phyloP scores from a whole-genome alignment of 92 coral and sea anemone species.

The Diadumene lineata region DNA sequence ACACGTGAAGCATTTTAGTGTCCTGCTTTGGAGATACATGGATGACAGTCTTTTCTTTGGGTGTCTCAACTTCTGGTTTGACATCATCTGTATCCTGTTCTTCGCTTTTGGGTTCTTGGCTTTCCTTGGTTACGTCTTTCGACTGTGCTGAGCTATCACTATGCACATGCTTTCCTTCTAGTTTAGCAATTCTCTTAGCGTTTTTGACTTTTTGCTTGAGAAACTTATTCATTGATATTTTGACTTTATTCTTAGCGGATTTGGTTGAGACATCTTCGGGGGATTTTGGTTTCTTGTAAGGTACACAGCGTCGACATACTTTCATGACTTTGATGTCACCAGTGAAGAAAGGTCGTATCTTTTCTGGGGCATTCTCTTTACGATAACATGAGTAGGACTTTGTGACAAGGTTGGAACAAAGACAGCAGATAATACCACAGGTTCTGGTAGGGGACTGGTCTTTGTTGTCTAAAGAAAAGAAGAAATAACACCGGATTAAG shows the following conservation, averaged over 20 bases:
- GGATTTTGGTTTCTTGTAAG: conserved; percentile 92
- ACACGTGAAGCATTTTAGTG: conserved; percentile 4
- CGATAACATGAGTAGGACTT: conserved; percentile 95
- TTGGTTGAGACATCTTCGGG: conserved; percentile 33
- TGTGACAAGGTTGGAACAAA: conserved; percentile 85
- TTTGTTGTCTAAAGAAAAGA: conserved; percentile 77
- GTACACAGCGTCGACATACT: conserved; percentile 94
- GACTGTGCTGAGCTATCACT: conserved; percentile 31
- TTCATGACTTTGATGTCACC: conserved; percentile 82
- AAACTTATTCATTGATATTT: conserved; percentile 44
- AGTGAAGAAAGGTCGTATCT: conserved; percentile 70
- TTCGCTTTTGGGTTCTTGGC: neutral
- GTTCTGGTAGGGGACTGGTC: conserved; percentile 54
- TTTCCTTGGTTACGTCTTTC: neutral
- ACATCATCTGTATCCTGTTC: neutral
- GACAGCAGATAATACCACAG: conserved; percentile 86
- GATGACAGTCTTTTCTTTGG: conserved; percentile 7
- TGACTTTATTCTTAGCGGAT: conserved; percentile 32
- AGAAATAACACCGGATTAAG: too few relatives aligned
- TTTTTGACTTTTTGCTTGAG: conserved; percentile 56
- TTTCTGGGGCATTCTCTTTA: conserved; percentile 90
- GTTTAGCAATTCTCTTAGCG: conserved; percentile 34
- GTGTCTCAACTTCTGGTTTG: neutral
- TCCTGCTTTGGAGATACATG: conserved; percentile 19
- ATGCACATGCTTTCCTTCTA: conserved; percentile 12